phyloP scores from a whole-genome alignment of 2,797 vertebrate species.

The Crypturellus tataupa region DNA sequence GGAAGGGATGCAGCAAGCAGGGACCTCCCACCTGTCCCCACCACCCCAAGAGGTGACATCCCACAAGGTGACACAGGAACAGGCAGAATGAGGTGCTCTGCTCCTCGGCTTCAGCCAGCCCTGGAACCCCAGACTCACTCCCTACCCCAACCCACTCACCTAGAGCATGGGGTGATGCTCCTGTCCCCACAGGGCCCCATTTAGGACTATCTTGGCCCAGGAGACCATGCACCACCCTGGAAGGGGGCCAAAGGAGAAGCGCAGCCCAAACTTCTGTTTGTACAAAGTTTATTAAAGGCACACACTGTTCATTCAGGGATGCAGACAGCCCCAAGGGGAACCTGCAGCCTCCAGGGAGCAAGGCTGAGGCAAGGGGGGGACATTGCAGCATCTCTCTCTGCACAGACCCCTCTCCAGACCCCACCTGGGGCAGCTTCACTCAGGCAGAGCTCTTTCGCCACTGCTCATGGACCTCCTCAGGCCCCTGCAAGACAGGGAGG shows the following conservation, averaged over 20 bases:
- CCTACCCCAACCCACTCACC: too few relatives aligned
- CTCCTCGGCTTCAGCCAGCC: too few relatives aligned
- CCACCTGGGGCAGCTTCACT: neutral
- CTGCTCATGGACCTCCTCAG: rapidly evolving
- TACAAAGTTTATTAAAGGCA: conserved; percentile 15
- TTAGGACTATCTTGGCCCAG: too few relatives aligned
- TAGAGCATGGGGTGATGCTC: too few relatives aligned
- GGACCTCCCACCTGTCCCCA: too few relatives aligned
- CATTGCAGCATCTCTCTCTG: neutral
- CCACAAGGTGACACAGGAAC: too few relatives aligned
- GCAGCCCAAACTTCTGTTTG: neutral
- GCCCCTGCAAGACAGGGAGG: neutral
- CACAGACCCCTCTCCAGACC: neutral
- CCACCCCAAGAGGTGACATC: too few relatives aligned
- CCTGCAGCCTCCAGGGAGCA: neutral
- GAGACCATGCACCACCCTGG: rapidly evolving
- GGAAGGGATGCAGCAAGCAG: too few relatives aligned
- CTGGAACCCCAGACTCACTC: too few relatives aligned
- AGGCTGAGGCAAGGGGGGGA: too few relatives aligned
- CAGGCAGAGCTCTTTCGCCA: neutral
- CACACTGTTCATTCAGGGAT: neutral
- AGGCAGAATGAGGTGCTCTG: too few relatives aligned
- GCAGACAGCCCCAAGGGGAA: neutral
- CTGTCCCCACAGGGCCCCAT: too few relatives aligned
- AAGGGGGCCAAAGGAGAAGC: neutral